Percentiles rank a stretch among this genome's conserved stretches.
These are phyloP conservation scores for Drosophila saltans DNA, from an alignment of 1,140 invertebrate species.

Conservation along the genomic window DNA sequence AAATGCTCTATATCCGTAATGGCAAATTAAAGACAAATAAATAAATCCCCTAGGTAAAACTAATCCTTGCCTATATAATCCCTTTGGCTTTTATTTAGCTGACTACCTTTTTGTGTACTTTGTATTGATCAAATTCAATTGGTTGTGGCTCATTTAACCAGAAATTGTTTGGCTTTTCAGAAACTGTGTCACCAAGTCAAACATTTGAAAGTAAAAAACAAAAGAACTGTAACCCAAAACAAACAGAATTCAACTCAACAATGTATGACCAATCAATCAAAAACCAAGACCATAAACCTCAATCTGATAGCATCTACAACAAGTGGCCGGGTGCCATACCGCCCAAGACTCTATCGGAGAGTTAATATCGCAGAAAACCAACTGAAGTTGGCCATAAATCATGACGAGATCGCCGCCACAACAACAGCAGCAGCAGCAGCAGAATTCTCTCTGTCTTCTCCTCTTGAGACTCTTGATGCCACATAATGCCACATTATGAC, in stretches of 20 bases:
- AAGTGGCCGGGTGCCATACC: slow-evolving; percentile 34
- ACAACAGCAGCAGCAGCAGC: no score
- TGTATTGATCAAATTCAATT: not conserved
- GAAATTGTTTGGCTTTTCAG: slow-evolving; percentile 6
- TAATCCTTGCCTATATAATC: not conserved
- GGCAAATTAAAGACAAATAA: no score
- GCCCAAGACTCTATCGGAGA: slow-evolving; percentile 37
- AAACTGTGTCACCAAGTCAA: slow-evolving; percentile 52
- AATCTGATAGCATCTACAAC: slow-evolving; percentile 64
- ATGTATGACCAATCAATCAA: slow-evolving; percentile 66
- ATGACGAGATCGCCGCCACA: slow-evolving; percentile 52
- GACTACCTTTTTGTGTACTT: slow-evolving; percentile 11
- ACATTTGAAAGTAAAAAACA: slow-evolving; percentile 51
- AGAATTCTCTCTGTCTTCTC: not conserved
- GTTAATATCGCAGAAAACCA: slow-evolving; percentile 45
- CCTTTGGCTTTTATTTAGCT: slow-evolving; percentile 4
- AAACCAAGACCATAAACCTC: slow-evolving; percentile 57
- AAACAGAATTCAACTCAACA: slow-evolving; percentile 31
- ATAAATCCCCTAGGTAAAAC: no score
- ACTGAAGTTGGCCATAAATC: slow-evolving; percentile 56
- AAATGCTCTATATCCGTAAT: no score
- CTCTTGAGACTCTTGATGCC: slow-evolving; percentile 21
- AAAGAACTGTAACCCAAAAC: slow-evolving; percentile 20
- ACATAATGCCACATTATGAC: slow-evolving; percentile 55
- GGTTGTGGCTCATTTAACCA: not conserved